These are phyloP conservation scores for Pantherophis guttatus DNA, from an alignment of 2,113 vertebrate species.

Conservation along the genomic window DNA sequence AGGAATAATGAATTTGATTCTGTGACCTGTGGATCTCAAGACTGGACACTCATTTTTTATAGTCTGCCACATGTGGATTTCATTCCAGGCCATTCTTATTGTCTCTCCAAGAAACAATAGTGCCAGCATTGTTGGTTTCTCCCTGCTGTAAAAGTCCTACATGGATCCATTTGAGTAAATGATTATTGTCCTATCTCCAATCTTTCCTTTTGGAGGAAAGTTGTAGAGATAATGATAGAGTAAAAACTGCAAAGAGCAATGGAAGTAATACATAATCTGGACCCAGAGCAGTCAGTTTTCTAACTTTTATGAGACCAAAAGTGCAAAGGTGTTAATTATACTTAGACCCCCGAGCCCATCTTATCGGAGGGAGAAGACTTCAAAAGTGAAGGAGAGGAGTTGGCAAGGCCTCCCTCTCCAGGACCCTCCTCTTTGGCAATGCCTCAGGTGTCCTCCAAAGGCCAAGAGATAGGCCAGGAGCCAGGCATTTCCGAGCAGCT, in stretches of 20 bases:
- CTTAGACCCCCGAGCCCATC: no score
- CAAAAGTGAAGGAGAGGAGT: no score
- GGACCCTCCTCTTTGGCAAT: no score
- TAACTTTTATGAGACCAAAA: background rate
- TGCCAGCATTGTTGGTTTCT: background rate
- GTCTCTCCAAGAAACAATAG: background rate
- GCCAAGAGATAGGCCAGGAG: no score
- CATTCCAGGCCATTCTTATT: background rate
- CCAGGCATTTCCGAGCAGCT: no score
- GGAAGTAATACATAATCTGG: background rate
- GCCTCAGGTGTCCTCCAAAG: no score
- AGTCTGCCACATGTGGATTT: background rate
- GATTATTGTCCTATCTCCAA: background rate
- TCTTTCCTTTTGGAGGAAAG: background rate
- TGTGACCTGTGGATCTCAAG: background rate
- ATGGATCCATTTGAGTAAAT: background rate
- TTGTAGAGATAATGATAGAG: background rate
- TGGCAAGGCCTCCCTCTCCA: no score
- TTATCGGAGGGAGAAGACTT: no score
- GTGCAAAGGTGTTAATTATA: background rate
- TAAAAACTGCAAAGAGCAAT: background rate
- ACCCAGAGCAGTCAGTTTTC: background rate
- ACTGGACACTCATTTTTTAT: background rate
- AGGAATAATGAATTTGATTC: background rate
- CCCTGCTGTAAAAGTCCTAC: background rate